Evolutionary conservation across 2,113 vertebrate genomes (phyloP).

Genomic region (Lucifuga dentata): DNA sequence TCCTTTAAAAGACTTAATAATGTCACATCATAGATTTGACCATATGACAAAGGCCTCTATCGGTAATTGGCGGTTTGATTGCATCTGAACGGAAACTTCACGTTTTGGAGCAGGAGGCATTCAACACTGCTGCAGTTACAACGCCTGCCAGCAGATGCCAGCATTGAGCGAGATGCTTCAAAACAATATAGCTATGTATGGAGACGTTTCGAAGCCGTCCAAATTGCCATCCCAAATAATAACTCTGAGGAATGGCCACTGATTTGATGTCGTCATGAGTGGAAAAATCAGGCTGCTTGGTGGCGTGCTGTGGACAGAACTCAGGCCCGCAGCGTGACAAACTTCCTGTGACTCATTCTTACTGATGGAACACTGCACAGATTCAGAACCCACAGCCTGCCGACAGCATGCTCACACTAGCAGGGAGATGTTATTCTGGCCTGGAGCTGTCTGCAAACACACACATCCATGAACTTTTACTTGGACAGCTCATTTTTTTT

Average conservation of each 20-base stretch:
- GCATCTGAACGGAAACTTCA: no score
- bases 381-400: constrained; percentile 22
- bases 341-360: constrained; percentile 63
- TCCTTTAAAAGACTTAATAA: no score
- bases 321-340: constrained; percentile 52
- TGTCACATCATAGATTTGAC: no score
- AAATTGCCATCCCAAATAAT: no score
- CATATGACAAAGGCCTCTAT: no score
- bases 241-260: background rate
- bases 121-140: no score
- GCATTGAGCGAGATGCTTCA: no score
- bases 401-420: constrained; percentile 40
- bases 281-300: constrained; percentile 60
- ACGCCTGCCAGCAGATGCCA: no score
- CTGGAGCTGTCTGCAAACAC: constrained; percentile 28
- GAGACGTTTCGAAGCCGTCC: no score
- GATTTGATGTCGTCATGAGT: constrained; percentile 32
- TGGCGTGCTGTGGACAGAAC: constrained; percentile 25
- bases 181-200: no score
- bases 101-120: no score
- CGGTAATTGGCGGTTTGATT: no score
- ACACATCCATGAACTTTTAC: constrained; percentile 15
- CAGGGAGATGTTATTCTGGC: constrained; percentile 20
- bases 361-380: constrained; percentile 31
- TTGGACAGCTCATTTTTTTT: constrained; percentile 27